Percentiles rank a stretch among this genome's conserved stretches.
Conservation (phyloP, 1,140 invertebrate species). For the Drosophila rhopaloa region DNA sequence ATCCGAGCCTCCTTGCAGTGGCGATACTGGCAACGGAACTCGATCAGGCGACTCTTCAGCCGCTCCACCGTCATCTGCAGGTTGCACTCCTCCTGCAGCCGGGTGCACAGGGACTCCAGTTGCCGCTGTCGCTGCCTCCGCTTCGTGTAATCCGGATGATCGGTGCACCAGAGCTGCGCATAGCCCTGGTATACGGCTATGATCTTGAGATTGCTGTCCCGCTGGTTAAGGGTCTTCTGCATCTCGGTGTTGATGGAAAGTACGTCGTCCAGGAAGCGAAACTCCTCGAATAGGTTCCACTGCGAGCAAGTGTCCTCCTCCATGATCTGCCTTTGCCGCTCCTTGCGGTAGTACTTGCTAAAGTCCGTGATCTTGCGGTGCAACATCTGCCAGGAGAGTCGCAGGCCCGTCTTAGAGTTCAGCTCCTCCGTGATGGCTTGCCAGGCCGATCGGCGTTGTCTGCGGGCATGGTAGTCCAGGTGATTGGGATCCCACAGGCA, state of each 20-base stretch:
- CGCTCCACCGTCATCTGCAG: slow-evolving; percentile 67
- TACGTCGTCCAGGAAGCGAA: slow-evolving; percentile 69
- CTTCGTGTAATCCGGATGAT: slow-evolving; percentile 73
- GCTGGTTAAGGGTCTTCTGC: slow-evolving; percentile 59
- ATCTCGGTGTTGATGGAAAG: slow-evolving; percentile 60
- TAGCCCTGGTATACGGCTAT: slow-evolving; percentile 68
- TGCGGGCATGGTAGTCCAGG: slow-evolving; percentile 58
- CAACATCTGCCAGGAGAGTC: slow-evolving; percentile 60
- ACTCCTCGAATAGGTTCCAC: slow-evolving; percentile 69
- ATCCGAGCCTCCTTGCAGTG: slow-evolving; percentile 64
- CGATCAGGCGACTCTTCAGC: slow-evolving; percentile 65
- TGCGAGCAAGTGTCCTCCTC: neutral
- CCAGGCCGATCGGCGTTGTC: slow-evolving; percentile 61
- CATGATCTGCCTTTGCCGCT: slow-evolving; percentile 24
- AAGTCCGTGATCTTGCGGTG: slow-evolving; percentile 75
- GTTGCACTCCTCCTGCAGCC: slow-evolving; percentile 66
- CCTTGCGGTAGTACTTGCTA: slow-evolving; percentile 67
- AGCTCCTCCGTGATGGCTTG: slow-evolving; percentile 54
- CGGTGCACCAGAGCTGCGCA: slow-evolving; percentile 71
- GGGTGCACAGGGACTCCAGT: slow-evolving; percentile 62
- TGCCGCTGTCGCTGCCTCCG: slow-evolving; percentile 58
- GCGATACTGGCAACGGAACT: slow-evolving; percentile 72
- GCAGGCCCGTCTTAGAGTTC: slow-evolving; percentile 11
- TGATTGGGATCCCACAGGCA: slow-evolving; percentile 77
- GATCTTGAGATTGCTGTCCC: slow-evolving; percentile 71